Conservation (phyloP, 2,888 invertebrate species). For the Mythimna pallens region DNA sequence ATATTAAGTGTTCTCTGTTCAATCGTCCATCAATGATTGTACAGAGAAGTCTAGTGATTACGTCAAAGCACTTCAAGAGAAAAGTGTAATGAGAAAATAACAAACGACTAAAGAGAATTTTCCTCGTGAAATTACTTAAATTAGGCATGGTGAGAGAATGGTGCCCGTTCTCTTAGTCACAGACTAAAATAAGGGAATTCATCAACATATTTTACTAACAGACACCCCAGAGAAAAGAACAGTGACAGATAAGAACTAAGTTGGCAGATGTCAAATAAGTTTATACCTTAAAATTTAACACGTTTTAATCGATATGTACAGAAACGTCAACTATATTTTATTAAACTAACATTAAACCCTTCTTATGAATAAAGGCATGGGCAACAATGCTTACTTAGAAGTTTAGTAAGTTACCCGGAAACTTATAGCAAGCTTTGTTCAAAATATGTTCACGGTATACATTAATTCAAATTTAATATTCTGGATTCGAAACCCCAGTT, state of each 20-base stretch:
- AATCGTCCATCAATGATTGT: too few relatives aligned
- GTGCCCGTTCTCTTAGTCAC: neutral
- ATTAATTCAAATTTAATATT: constrained; percentile 67
- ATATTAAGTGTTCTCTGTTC: constrained; percentile 3
- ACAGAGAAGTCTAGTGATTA: neutral
- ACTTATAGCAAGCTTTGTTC: constrained; percentile 1
- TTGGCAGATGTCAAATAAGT: neutral
- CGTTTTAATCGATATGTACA: neutral
- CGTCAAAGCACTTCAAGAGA: neutral
- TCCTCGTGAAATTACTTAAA: neutral
- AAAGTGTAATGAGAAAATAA: constrained; percentile 3
- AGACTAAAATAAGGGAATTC: neutral
- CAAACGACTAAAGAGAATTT: neutral
- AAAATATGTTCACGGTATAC: constrained; percentile 57
- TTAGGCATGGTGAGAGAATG: neutral
- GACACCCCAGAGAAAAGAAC: neutral
- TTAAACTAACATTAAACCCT: neutral
- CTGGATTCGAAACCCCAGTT: constrained; percentile 68
- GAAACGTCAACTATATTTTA: neutral
- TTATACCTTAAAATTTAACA: neutral
- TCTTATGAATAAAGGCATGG: neutral
- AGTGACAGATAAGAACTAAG: neutral
- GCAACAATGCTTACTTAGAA: neutral
- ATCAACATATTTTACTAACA: neutral
- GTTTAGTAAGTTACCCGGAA: constrained; percentile 15